Evolutionary conservation across 1,140 invertebrate species (phyloP).

Genomic region (Lasioglossum baleicum): DNA sequence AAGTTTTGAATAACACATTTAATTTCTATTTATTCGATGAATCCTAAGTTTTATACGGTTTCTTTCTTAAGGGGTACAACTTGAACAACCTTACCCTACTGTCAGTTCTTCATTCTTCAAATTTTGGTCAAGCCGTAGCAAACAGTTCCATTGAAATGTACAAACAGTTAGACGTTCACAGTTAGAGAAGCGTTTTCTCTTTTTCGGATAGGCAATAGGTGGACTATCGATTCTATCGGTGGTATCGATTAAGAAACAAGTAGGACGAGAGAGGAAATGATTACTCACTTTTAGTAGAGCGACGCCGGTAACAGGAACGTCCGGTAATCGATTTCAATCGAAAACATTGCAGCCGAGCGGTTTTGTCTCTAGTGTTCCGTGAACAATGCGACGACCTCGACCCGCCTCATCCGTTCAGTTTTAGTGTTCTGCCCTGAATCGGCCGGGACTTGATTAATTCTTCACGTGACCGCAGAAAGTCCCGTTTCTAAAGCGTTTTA

Average conservation of each 20-base stretch:
- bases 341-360: constrained; percentile 52
- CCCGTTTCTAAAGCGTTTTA: too few relatives aligned
- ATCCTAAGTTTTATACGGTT: too few relatives aligned
- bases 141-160: too few relatives aligned
- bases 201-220: neutral
- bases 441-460: neutral
- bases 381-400: constrained; percentile 65
- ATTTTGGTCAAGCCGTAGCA: too few relatives aligned
- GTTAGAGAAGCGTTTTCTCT: neutral
- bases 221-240: neutral
- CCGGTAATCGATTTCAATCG: constrained; percentile 70
- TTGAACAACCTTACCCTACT: too few relatives aligned
- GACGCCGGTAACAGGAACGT: constrained; percentile 43
- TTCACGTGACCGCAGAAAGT: neutral
- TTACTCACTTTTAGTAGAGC: constrained; percentile 20
- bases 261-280: constrained; percentile 8
- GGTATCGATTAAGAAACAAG: constrained; percentile 9
- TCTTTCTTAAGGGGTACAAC: too few relatives aligned
- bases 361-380: constrained; percentile 36
- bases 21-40: too few relatives aligned
- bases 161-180: neutral
- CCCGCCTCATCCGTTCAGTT: constrained; percentile 72
- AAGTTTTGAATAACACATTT: too few relatives aligned
- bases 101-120: too few relatives aligned
- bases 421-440: constrained; percentile 33